phyloP scores from a whole-genome alignment of 2,888 invertebrate species.

The Drosophila fungiperda region DNA sequence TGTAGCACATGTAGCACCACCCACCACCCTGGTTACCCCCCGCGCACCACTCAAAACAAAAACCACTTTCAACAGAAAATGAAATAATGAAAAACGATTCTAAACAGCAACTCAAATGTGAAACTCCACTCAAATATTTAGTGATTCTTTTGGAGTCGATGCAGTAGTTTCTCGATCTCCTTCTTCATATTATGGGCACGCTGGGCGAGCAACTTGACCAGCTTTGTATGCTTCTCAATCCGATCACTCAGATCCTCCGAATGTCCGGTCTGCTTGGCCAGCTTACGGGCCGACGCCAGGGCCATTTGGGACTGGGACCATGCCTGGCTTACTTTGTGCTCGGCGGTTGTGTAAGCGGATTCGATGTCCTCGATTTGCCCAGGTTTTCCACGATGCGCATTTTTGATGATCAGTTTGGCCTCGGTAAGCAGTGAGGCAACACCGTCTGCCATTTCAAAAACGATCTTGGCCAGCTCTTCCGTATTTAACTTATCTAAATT shows the following conservation, averaged over 20 bases:
- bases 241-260: slow-evolving; percentile 22
- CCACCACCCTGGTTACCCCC: not conserved
- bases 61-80: slow-evolving; percentile 62
- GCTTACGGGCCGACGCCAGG: slow-evolving; percentile 39
- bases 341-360: slow-evolving; percentile 41
- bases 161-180: slow-evolving; percentile 54
- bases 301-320: slow-evolving; percentile 55
- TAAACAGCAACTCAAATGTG: slow-evolving; percentile 25
- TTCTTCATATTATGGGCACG: slow-evolving; percentile 53
- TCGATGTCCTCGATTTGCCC: slow-evolving; percentile 16
- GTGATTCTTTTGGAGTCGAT: slow-evolving; percentile 31
- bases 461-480: slow-evolving; percentile 32
- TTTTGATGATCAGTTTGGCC: slow-evolving; percentile 41
- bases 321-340: slow-evolving; percentile 42
- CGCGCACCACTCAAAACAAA: not conserved
- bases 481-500: not conserved
- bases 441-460: slow-evolving; percentile 42
- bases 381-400: not conserved
- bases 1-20: slow-evolving; percentile 27
- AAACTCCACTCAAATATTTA: slow-evolving; percentile 6
- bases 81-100: slow-evolving; percentile 54
- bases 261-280: slow-evolving; percentile 35
- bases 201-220: slow-evolving; percentile 58
- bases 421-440: slow-evolving; percentile 51
- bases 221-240: slow-evolving; percentile 60